These are phyloP conservation scores for Myrmophylax atrothorax DNA, from an alignment of 2,113 vertebrate genomes.

Conservation along the genomic window DNA sequence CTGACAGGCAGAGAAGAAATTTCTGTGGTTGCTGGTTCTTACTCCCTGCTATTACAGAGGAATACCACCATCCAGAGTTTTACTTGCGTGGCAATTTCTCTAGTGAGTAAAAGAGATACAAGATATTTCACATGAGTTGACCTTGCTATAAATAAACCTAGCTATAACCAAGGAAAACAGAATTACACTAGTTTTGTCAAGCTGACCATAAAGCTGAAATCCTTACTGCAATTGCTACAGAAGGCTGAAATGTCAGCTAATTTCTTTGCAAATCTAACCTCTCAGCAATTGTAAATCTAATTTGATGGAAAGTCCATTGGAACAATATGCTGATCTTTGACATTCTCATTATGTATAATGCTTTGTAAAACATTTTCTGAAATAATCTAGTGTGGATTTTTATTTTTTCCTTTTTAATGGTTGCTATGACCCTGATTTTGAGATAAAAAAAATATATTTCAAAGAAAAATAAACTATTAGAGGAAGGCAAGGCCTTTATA, in stretches of 20 bases:
- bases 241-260: conserved; percentile 35
- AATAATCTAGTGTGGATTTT: neutral
- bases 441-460: neutral
- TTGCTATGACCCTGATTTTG: neutral
- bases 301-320: conserved; percentile 28
- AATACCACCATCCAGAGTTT: neutral
- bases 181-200: conserved; percentile 6
- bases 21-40: conserved; percentile 7
- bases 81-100: conserved; percentile 14
- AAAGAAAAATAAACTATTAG: neutral
- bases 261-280: conserved; percentile 20
- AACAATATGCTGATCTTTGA: conserved; percentile 27
- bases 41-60: neutral
- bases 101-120: neutral
- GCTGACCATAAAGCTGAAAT: conserved; percentile 5
- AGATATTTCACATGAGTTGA: conserved; percentile 22
- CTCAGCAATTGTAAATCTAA: conserved; percentile 36
- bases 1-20: conserved; percentile 16
- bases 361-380: conserved; percentile 14
- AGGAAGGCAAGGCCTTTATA: neutral
- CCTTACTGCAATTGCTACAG: neutral
- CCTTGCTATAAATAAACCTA: conserved; percentile 15
- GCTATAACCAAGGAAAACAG: conserved; percentile 10
- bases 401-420: neutral
- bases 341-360: neutral